Base-by-base conservation (phyloP, 2,888 invertebrate species). In the Pyrgus malvae region DNA sequence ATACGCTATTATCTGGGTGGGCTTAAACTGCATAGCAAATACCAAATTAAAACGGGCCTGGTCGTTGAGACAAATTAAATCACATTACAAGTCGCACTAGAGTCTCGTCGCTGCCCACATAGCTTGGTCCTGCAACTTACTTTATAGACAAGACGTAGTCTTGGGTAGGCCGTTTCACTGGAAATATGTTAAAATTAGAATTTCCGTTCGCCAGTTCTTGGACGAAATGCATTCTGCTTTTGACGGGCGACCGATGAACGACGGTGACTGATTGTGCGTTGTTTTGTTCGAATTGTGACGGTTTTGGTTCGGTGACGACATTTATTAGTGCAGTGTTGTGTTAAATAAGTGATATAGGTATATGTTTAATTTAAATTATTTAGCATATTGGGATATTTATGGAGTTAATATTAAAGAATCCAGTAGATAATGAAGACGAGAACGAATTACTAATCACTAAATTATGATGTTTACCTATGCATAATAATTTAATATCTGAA, bases 101-200 rank as follows among this genome's bases (percentile, higher is more conserved):
- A 69, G 69, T 64, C 66, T 63, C 63, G 64, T 66, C 77, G 65
- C 54, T 54, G 76, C 83, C 84, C 83, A 85, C 83, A 76, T 79
- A 67, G 69, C 67, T 69, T 66, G 70, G 73, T 71, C 74, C 75
- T 74, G 78, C 73, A 75, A 78, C 71, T 80, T 76, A 78, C 74
- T 78, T 74, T 76, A 75, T 75, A 82, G 75, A 82, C 83, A 78
- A 80, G 79, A 72, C 79, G 74, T 69, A 65, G 71, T 76, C 75
- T n/a, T n/a, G 71, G 74, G 68, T 67, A 67, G 70, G 72, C 71
- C 78, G 80, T 83, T 87, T 90, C 85, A 74, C 76, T 84, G 80
- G 84, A 88, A 89, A 80, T 74, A 78, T 81, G 63, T 83, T 89
- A 89, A 83, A 79, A 83, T 86, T 90, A 90, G 89, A 89, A 86